Percentiles rank a stretch among this genome's conserved stretches.
phyloP scores from a whole-genome alignment of 2,797 vertebrate species.

The Trematomus bernacchii region DNA sequence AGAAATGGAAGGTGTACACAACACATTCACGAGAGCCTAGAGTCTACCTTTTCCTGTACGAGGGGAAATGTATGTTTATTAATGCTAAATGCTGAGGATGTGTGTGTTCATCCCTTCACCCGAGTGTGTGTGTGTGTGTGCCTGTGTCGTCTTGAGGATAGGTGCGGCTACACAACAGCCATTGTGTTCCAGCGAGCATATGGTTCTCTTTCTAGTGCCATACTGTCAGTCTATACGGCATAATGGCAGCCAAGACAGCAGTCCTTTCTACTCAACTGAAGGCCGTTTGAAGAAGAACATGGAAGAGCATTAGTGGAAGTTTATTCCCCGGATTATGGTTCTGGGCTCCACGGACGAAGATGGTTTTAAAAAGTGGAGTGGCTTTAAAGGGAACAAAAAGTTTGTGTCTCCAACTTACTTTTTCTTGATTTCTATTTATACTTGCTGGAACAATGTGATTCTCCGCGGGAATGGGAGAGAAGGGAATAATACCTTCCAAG shows the following conservation, averaged over 20 bases:
- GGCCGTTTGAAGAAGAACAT: conserved; percentile 79
- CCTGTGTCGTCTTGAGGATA: conserved; percentile 75
- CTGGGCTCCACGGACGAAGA: conserved; percentile 76
- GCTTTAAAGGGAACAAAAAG: conserved; percentile 74
- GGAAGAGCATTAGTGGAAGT: conserved; percentile 80
- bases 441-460: conserved; percentile 70
- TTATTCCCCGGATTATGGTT: conserved; percentile 77
- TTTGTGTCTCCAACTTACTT: conserved; percentile 71
- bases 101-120: conserved; percentile 39
- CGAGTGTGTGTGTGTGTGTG: conserved; percentile 33
- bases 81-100: background rate
- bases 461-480: conserved; percentile 54
- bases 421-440: conserved; percentile 79
- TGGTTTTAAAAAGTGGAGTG: conserved; percentile 73
- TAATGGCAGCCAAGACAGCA: conserved; percentile 79
- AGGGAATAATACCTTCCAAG: conserved; percentile 69
- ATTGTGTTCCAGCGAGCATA: conserved; percentile 78
- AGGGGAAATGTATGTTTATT: background rate
- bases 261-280: conserved; percentile 76
- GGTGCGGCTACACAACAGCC: conserved; percentile 39
- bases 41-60: background rate
- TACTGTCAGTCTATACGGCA: conserved; percentile 77
- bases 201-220: conserved; percentile 82
- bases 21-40: background rate
- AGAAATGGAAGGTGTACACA: background rate